Percentiles rank a stretch among this genome's conserved stretches.
These are phyloP conservation scores for Acanthacorydalis orientalis DNA, from an alignment of 2,888 invertebrate genomes.

Conservation along the genomic window DNA sequence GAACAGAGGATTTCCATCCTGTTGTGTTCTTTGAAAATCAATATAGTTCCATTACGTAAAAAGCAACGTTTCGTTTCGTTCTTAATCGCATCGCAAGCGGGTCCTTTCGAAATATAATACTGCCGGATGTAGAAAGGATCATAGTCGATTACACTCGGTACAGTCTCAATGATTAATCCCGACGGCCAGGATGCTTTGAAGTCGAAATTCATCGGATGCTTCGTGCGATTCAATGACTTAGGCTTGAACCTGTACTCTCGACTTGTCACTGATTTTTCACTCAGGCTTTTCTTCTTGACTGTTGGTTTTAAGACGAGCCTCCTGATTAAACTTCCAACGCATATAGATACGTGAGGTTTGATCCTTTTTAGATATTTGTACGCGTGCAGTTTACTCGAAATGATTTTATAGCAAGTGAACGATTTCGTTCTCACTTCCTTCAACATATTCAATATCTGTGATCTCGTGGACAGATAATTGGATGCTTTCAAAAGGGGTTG, in stretches of 20 bases:
- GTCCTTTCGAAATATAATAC: constrained; percentile 14
- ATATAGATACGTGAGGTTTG: constrained; percentile 1
- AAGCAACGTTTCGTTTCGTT: constrained; percentile 17
- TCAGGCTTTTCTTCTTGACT: no score
- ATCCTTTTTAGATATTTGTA: constrained; percentile 5
- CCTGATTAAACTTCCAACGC: background rate
- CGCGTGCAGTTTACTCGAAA: constrained; percentile 2
- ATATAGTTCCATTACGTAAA: constrained; percentile 19
- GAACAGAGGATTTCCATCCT: constrained; percentile 13
- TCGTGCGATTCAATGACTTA: background rate
- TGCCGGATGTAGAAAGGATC: constrained; percentile 19
- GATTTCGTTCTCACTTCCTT: background rate
- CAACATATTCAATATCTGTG: background rate
- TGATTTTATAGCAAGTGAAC: constrained; percentile 1
- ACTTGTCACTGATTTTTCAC: background rate
- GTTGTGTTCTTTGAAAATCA: constrained; percentile 18
- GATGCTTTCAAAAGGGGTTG: background rate
- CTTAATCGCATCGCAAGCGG: constrained; percentile 8
- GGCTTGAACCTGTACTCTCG: background rate
- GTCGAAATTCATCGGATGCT: constrained; percentile 8
- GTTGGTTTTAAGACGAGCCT: background rate
- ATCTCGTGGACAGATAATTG: background rate
- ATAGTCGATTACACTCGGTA: constrained; percentile 11
- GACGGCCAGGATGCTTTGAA: constrained; percentile 17
- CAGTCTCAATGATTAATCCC: constrained; percentile 16